These are phyloP conservation scores for Perca fluviatilis DNA, from an alignment of 2,113 vertebrate genomes.

Conservation along the genomic window DNA sequence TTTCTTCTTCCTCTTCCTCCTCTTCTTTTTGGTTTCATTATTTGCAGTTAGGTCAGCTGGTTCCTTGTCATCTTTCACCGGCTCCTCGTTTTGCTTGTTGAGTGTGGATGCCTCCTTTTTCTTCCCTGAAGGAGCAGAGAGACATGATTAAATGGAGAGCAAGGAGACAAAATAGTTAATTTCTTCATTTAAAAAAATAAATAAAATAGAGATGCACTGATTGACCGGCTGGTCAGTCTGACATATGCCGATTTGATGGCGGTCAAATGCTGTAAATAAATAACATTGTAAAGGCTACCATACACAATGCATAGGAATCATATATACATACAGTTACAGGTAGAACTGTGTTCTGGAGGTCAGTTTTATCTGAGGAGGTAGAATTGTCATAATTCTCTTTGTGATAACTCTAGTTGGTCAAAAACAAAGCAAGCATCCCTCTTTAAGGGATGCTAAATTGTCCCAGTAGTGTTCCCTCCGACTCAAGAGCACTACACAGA, in stretches of 20 bases:
- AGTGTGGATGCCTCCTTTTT: background rate
- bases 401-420: background rate
- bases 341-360: background rate
- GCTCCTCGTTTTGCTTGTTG: background rate
- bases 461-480: background rate
- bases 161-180: background rate
- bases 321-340: too few species aligned
- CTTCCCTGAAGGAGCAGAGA: constrained; percentile 49
- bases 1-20: constrained; percentile 62
- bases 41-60: background rate
- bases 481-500: background rate
- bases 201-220: too few species aligned
- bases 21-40: constrained; percentile 26
- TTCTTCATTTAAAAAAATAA: background rate
- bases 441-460: too few species aligned
- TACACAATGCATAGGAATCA: too few species aligned
- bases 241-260: too few species aligned
- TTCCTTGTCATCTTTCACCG: background rate
- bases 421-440: background rate
- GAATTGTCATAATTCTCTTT: background rate
- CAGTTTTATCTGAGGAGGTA: background rate
- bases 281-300: too few species aligned
- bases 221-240: too few species aligned
- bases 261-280: too few species aligned
- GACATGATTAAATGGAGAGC: background rate